Evolutionary conservation across 2,888 invertebrate species (phyloP).

Genomic region (Phrixothrix hirtus): DNA sequence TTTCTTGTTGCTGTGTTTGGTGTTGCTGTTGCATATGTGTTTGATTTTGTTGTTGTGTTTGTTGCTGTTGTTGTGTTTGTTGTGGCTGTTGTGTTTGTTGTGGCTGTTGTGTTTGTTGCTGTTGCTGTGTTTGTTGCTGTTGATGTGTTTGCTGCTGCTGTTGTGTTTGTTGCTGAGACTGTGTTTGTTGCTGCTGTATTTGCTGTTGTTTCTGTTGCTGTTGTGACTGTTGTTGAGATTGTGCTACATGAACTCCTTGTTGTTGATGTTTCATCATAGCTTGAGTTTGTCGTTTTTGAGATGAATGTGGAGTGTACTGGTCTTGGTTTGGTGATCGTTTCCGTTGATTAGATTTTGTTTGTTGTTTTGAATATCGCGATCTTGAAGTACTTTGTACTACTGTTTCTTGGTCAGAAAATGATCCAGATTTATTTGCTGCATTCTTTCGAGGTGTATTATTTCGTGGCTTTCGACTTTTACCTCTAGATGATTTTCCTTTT

Average conservation of each 20-base stretch:
- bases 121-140: slow-evolving; percentile 16
- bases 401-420: slow-evolving; percentile 7
- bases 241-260: no score
- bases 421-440: slow-evolving; percentile 2
- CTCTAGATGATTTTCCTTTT: slow-evolving; percentile 2
- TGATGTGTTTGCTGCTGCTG: no score
- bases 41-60: slow-evolving; percentile 30
- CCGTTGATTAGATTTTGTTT: no score
- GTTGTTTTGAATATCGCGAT: no score
- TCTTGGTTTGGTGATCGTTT: no score
- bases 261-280: slow-evolving; percentile 9
- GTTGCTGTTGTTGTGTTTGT: slow-evolving; percentile 52
- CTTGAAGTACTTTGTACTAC: no score
- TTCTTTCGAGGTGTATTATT: slow-evolving; percentile 5
- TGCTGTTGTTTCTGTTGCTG: slow-evolving; percentile 53
- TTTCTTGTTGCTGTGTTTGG: slow-evolving; percentile 43
- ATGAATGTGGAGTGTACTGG: slow-evolving; percentile 2
- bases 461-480: not conserved
- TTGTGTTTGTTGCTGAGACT: slow-evolving; percentile 41
- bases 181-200: slow-evolving; percentile 60
- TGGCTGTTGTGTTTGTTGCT: slow-evolving; percentile 43
- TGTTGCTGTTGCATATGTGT: slow-evolving; percentile 21
- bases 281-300: not conserved
- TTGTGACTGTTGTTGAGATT: slow-evolving; percentile 18
- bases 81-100: slow-evolving; percentile 60